phyloP scores from a whole-genome alignment of 2,797 vertebrate genomes.

The Heteromormyrus szaboi region DNA sequence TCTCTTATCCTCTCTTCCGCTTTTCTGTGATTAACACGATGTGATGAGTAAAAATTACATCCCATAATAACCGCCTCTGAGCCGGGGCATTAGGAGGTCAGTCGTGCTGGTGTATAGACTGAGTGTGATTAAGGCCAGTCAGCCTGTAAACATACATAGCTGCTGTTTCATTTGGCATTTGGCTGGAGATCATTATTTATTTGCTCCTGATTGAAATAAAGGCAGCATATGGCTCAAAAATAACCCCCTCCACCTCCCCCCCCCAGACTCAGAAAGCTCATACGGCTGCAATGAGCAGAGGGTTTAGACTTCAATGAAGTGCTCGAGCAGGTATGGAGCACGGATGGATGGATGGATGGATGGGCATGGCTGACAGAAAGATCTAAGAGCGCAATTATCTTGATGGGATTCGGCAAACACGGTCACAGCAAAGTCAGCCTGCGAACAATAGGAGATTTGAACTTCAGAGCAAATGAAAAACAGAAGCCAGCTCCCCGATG shows the following conservation, averaged over 20 bases:
- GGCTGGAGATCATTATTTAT: neutral
- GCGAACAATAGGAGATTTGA: neutral
- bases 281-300: neutral
- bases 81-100: neutral
- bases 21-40: neutral
- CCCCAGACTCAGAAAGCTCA: neutral
- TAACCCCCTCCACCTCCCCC: neutral
- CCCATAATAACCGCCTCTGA: neutral
- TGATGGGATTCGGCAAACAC: neutral
- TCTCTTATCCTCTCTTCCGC: neutral
- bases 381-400: neutral
- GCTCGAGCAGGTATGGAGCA: neutral
- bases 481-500: neutral
- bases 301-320: neutral
- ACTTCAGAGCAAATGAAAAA: neutral
- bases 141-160: neutral
- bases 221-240: neutral
- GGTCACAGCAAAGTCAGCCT: neutral
- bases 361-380: neutral
- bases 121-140: neutral
- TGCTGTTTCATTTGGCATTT: neutral
- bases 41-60: neutral
- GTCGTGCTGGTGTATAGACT: neutral
- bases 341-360: neutral
- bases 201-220: neutral